Conservation (phyloP, 2,113 vertebrate species). For the Xenopus tropicalis region UCB_Xtro_10.0 CM004450.2:62079001-62079500, state of each 20-base stretch:
- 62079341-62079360: slow-evolving; percentile 42
- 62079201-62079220: slow-evolving; percentile 52
- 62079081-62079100: background rate
- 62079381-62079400: slow-evolving; percentile 36
- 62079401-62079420: slow-evolving; percentile 17
- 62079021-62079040: too few relatives aligned
- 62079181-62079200: slow-evolving; percentile 69
- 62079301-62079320: slow-evolving; percentile 57
- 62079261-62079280: slow-evolving; percentile 62
- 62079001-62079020: too few relatives aligned
- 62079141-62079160: slow-evolving; percentile 62
- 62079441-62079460: background rate
- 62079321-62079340: slow-evolving; percentile 45
- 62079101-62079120: slow-evolving; percentile 16
- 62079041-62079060: background rate
- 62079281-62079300: slow-evolving; percentile 50
- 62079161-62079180: slow-evolving; percentile 61
- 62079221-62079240: slow-evolving; percentile 61
- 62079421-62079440: background rate
- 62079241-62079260: slow-evolving; percentile 54
- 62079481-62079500: background rate
- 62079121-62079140: slow-evolving; percentile 20
- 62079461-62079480: background rate
- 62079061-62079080: background rate
- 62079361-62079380: slow-evolving; percentile 25